These are phyloP conservation scores for Motacilla alba DNA, from an alignment of 2,113 vertebrate genomes.

Conservation along the genomic window DNA sequence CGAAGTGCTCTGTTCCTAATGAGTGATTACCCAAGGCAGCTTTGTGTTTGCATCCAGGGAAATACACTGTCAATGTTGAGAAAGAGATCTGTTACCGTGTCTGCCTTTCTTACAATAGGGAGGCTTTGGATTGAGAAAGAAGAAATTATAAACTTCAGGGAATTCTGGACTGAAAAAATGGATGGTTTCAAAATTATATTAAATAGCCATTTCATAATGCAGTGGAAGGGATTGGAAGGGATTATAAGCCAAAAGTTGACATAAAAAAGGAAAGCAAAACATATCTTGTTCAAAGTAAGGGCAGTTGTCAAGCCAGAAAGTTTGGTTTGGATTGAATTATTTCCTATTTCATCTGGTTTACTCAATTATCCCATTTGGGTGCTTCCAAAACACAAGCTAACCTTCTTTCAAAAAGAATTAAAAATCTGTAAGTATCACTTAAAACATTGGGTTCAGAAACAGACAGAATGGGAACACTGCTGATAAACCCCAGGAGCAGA, in stretches of 20 bases:
- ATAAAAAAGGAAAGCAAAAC: neutral
- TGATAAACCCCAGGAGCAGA: neutral
- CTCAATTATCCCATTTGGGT: neutral
- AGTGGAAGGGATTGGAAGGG: neutral
- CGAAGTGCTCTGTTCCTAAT: neutral
- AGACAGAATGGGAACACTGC: slow-evolving; percentile 22
- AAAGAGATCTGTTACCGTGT: neutral
- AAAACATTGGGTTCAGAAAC: neutral
- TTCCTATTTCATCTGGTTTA: neutral
- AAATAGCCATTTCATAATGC: neutral
- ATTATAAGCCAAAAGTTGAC: neutral
- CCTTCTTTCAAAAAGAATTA: neutral
- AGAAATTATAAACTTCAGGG: neutral
- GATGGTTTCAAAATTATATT: neutral
- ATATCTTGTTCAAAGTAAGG: neutral
- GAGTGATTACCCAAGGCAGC: neutral
- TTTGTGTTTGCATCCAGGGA: neutral
- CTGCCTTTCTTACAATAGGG: neutral
- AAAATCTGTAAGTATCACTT: neutral
- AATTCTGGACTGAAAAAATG: neutral
- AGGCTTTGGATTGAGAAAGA: neutral
- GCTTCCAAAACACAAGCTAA: neutral
- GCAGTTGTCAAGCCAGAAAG: neutral
- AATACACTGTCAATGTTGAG: neutral
- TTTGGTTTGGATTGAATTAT: neutral